Conservation (phyloP, 2,888 invertebrate genomes). For the Pandemis corylana region DNA sequence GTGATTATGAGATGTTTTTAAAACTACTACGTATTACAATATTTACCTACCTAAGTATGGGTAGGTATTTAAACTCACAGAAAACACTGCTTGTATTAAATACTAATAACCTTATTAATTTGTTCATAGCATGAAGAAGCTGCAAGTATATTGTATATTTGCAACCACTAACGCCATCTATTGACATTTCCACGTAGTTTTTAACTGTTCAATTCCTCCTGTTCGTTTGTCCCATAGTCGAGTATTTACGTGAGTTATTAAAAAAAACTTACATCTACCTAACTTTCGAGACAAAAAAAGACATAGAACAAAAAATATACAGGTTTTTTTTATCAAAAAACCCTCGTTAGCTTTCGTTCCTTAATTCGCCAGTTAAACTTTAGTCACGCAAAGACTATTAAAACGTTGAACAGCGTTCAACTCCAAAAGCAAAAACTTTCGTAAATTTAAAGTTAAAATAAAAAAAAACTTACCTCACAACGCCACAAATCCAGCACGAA, state of each 20-base stretch:
- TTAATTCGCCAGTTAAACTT: conserved; percentile 30
- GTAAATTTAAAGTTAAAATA: background rate
- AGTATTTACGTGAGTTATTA: too few relatives aligned
- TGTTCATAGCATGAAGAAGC: background rate
- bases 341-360: conserved; percentile 21
- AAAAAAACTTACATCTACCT: background rate
- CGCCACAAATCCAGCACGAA: background rate
- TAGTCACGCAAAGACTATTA: conserved; percentile 36
- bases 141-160: background rate
- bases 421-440: conserved; percentile 14
- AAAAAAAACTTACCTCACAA: conserved; percentile 21
- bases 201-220: background rate
- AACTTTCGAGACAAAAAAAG: background rate
- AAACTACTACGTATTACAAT: too few relatives aligned
- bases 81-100: too few relatives aligned
- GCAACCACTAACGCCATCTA: conserved; percentile 51
- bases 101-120: too few relatives aligned
- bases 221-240: background rate
- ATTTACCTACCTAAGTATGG: too few relatives aligned
- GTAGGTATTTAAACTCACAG: too few relatives aligned
- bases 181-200: conserved; percentile 45
- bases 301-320: background rate
- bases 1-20: too few relatives aligned
- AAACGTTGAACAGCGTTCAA: conserved; percentile 24
- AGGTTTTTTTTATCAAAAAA: conserved; percentile 15